Evolutionary conservation across 2,113 vertebrate genomes (phyloP), one percentile per base, ranked within the genome.

Genomic region (Sander vitreus): DNA sequence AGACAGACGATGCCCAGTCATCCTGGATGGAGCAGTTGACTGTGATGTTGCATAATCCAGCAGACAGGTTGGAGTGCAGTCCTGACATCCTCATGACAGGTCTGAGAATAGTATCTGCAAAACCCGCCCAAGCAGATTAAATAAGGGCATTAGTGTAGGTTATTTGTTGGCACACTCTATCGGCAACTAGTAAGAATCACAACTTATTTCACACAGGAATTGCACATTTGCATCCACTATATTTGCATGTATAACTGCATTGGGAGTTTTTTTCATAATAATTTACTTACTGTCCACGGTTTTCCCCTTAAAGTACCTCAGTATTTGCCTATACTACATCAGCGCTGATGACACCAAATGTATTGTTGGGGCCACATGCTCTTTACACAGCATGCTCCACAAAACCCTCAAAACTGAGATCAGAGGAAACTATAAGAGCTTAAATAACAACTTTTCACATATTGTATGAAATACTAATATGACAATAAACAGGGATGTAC

Each of bases 1-100:
- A 95, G 51, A 58, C 2, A 1, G 76, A 82, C 7, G 0, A 62
- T 50, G 55, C 19, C 87, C 83, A 89, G 4, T 67, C 45, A 0
- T 25, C 47, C 45, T 57, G 23, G 1, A 85, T 39, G n/a, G 93
- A 93, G 74, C 94, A 95, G 82, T 91, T 94, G 6, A 93, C 88
- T 13, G 30, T 14, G 55, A 90, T 8, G 21, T 0, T 78, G 76
- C 94, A 95, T 27, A 0, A 1, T 27, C 18, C 76, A 6, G 18
- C 63, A 3, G 88, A 87, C 1, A 25, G 21, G 78, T 91, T 93
- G 19, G 53, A 66, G 18, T 0, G 15, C 6, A 30, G 2, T 2
- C 51, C n/a, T n/a, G 1, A 53, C 23, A 45, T 25, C 13, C 0
- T 9, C 0, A 94, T 43, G 0, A 71, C 10, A 2, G 94, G 94